Evolutionary conservation across 1,140 invertebrate species (phyloP).

Genomic region (Bombus difficillimus): DNA sequence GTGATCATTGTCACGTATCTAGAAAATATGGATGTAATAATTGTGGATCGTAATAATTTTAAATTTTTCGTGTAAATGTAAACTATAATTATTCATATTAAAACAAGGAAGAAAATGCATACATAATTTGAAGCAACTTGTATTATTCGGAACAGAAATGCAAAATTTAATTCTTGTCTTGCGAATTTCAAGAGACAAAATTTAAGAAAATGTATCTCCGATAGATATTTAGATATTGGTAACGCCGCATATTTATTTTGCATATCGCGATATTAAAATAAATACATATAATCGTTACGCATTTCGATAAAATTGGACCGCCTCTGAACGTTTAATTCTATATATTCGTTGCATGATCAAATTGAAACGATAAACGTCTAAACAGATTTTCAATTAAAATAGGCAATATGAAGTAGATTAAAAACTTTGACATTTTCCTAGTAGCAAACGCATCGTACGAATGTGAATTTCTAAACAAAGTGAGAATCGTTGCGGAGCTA

Average conservation of each 20-base stretch:
- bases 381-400: background rate
- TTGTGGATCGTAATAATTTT: background rate
- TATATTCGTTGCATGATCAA: background rate
- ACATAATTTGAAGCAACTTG: too few relatives aligned
- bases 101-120: too few relatives aligned
- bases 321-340: background rate
- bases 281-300: background rate
- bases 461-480: background rate
- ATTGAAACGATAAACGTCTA: background rate
- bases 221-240: background rate
- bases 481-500: background rate
- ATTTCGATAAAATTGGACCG: background rate
- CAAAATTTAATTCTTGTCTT: too few relatives aligned
- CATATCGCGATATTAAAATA: background rate
- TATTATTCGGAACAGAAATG: background rate
- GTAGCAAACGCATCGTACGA: background rate
- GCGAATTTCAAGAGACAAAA: background rate
- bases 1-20: too few relatives aligned
- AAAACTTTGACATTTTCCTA: background rate
- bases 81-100: background rate
- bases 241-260: too few relatives aligned
- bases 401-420: background rate
- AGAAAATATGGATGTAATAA: too few relatives aligned
- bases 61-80: background rate
- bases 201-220: background rate